Evolutionary conservation across 2,888 invertebrate species (phyloP).

Genomic region (Tenthredo amoena): DNA sequence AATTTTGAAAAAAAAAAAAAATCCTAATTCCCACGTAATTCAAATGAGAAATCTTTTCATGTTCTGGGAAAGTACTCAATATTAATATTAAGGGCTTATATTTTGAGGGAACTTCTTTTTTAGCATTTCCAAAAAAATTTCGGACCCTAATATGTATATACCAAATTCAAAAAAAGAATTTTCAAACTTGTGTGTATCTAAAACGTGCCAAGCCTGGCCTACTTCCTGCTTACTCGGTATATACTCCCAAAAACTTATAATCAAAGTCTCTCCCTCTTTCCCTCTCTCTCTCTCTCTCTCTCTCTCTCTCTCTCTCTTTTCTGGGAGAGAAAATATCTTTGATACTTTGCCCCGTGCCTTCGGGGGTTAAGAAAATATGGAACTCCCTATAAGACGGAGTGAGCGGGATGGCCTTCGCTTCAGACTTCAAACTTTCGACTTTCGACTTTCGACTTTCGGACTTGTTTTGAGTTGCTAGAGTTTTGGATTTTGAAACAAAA

Average conservation of each 20-base stretch:
- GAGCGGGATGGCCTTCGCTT: not conserved
- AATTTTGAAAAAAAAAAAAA: too few species aligned
- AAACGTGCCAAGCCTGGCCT: not conserved
- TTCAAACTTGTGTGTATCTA: not conserved
- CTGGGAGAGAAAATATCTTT: not conserved
- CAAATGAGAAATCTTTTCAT: too few species aligned
- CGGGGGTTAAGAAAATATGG: not conserved
- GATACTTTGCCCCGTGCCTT: not conserved
- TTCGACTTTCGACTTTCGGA: not conserved
- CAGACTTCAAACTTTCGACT: not conserved
- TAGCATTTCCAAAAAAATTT: too few species aligned
- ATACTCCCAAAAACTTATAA: slow-evolving; percentile 14
- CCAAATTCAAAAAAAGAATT: not conserved
- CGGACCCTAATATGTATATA: too few species aligned
- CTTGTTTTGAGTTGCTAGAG: not conserved
- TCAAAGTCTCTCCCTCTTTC: not conserved
- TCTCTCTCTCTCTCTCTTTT: not conserved
- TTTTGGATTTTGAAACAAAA: not conserved
- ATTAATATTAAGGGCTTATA: too few species aligned
- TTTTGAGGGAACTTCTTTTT: too few species aligned
- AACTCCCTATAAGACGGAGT: not conserved
- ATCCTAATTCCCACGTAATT: too few species aligned
- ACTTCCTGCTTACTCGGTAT: not conserved
- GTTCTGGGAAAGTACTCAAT: too few species aligned
- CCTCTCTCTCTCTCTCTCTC: slow-evolving; percentile 7